Conservation (phyloP, 53 echinoderm and acorn worm species). For the Paracentrotus lividus region DNA sequence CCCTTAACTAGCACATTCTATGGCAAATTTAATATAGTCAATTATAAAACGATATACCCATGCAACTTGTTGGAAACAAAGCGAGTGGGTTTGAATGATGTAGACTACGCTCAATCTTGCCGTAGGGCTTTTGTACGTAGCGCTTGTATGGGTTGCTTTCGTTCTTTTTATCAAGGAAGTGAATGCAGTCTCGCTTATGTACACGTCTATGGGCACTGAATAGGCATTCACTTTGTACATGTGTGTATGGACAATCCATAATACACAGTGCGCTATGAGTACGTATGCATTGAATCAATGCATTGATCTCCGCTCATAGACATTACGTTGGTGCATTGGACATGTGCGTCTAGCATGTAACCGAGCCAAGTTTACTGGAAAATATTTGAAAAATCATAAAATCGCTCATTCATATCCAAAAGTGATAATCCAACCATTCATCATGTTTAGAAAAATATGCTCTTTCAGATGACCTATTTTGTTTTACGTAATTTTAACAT, state of each 20-base stretch:
- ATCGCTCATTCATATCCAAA: slow-evolving; percentile 11
- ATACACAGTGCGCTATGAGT: not conserved
- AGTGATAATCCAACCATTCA: slow-evolving; percentile 44
- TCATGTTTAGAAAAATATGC: slow-evolving; percentile 42
- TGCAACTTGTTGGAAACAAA: not conserved
- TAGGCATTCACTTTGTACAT: not conserved
- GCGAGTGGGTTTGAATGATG: not conserved
- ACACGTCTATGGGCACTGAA: not conserved
- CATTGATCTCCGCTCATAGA: not conserved
- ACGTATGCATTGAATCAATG: not conserved
- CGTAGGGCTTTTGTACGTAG: not conserved
- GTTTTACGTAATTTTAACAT: not conserved
- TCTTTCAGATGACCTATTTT: slow-evolving; percentile 16
- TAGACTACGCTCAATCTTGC: not conserved
- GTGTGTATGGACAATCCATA: not conserved
- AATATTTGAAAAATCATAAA: slow-evolving; percentile 54
- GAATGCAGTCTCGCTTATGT: not conserved
- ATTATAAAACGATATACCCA: not conserved
- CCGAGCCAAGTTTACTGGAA: not conserved
- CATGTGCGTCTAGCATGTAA: not conserved
- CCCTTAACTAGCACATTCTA: not conserved
- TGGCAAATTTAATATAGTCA: not conserved
- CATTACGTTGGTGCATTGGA: not conserved
- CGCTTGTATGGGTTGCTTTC: not conserved
- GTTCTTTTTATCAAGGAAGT: not conserved